Conservation (phyloP, 2,113 vertebrate species). For the Lucifuga dentata region DNA sequence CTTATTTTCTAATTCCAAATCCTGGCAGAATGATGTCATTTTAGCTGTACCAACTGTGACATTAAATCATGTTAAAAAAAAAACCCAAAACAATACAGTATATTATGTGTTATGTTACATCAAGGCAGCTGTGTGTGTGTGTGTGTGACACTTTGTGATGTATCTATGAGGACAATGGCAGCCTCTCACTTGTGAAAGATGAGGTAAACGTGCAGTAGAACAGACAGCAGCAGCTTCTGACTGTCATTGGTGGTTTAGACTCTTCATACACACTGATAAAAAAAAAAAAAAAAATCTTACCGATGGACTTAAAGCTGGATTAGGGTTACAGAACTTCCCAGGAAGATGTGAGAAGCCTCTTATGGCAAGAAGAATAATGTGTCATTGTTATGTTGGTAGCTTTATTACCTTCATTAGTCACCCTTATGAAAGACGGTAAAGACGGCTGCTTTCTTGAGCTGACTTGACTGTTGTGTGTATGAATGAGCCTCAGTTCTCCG, state of each 20-base stretch:
- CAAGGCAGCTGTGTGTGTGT: not conserved
- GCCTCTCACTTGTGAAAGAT: not conserved
- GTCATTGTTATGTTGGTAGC: slow-evolving; percentile 36
- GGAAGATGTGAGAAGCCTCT: not conserved
- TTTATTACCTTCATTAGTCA: slow-evolving; percentile 42
- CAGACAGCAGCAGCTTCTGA: not conserved
- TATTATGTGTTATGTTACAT: not conserved
- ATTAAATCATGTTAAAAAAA: not conserved
- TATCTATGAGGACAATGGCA: not conserved
- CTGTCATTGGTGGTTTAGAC: not conserved
- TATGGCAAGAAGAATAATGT: slow-evolving; percentile 38
- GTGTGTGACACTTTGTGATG: not conserved
- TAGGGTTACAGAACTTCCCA: not conserved
- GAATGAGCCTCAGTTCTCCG: slow-evolving; percentile 53
- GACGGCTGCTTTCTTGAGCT: slow-evolving; percentile 14
- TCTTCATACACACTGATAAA: slow-evolving; percentile 13
- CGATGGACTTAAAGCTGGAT: slow-evolving; percentile 1
- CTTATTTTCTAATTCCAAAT: too few species aligned
- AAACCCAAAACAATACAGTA: not conserved
- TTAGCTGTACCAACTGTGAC: not conserved
- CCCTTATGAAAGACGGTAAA: slow-evolving; percentile 12
- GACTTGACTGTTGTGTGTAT: slow-evolving; percentile 28
- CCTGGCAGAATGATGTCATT: too few species aligned
- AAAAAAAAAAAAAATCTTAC: slow-evolving; percentile 1
- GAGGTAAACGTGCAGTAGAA: not conserved